A percentile compares a stretch with the other conserved stretches of the same genome.
These are phyloP conservation scores for Drosophila phalerata DNA, from an alignment of 2,888 invertebrate genomes.

Conservation along the genomic window DNA sequence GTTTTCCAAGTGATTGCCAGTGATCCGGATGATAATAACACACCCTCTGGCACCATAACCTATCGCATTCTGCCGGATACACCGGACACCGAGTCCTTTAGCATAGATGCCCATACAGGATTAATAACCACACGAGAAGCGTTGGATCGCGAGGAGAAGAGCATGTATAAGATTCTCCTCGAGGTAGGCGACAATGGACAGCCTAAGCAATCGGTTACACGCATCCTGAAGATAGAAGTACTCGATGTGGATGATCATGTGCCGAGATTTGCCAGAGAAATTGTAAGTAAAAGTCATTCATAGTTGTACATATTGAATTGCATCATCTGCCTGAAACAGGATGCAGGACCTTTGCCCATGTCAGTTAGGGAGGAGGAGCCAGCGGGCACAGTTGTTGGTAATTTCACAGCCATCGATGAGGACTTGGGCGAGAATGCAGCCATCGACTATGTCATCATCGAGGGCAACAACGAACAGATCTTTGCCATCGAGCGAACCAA, in stretches of 20 bases:
- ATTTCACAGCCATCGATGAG: slow-evolving; percentile 90
- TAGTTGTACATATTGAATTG: too few species aligned
- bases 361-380: slow-evolving; percentile 89
- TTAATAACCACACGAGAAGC: slow-evolving; percentile 89
- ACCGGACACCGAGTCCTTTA: slow-evolving; percentile 88
- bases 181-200: slow-evolving; percentile 92
- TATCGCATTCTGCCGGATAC: slow-evolving; percentile 91
- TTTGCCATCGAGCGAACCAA: slow-evolving; percentile 88
- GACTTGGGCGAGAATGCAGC: slow-evolving; percentile 91
- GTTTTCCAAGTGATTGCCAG: slow-evolving; percentile 92
- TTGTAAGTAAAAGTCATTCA: slow-evolving; percentile 86
- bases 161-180: slow-evolving; percentile 91
- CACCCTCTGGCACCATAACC: slow-evolving; percentile 90
- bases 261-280: slow-evolving; percentile 89
- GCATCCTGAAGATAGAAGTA: slow-evolving; percentile 89
- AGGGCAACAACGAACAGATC: slow-evolving; percentile 90
- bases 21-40: slow-evolving; percentile 91
- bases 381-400: slow-evolving; percentile 89
- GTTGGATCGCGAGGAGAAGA: slow-evolving; percentile 91
- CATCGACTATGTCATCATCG: slow-evolving; percentile 90
- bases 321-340: slow-evolving; percentile 84
- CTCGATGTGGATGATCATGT: slow-evolving; percentile 93
- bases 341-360: slow-evolving; percentile 89
- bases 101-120: slow-evolving; percentile 89
- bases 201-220: slow-evolving; percentile 91